phyloP scores from a whole-genome alignment of 2,888 invertebrate genomes.

The Ichneumoninae sp. region DNA sequence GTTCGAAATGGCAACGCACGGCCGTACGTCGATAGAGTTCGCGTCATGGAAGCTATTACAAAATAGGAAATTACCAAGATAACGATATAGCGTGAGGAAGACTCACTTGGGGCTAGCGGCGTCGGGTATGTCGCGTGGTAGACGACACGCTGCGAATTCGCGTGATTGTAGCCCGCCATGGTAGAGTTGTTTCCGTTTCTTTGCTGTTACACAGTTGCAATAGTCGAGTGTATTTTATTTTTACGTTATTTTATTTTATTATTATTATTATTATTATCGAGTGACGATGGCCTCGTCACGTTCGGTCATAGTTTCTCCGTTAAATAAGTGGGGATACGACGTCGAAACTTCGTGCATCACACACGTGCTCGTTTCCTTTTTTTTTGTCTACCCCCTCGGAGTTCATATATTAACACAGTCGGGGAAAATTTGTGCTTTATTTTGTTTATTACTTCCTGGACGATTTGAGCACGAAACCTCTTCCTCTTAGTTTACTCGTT shows the following conservation, averaged over 20 bases:
- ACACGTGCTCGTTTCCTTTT: slow-evolving; percentile 18
- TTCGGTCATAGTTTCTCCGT: slow-evolving; percentile 39
- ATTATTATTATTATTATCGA: slow-evolving; percentile 31
- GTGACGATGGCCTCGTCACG: slow-evolving; percentile 52
- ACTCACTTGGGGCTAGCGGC: slow-evolving; percentile 84
- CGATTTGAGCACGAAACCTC: slow-evolving; percentile 61
- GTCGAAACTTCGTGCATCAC: slow-evolving; percentile 41
- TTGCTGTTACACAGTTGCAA: slow-evolving; percentile 66
- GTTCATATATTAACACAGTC: slow-evolving; percentile 31
- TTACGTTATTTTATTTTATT: slow-evolving; percentile 43
- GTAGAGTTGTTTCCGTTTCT: slow-evolving; percentile 58
- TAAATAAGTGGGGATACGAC: slow-evolving; percentile 36
- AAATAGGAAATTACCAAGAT: slow-evolving; percentile 62
- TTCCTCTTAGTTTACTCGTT: slow-evolving; percentile 12
- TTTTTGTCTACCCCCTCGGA: slow-evolving; percentile 32
- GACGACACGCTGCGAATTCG: slow-evolving; percentile 83
- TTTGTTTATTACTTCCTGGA: slow-evolving; percentile 59
- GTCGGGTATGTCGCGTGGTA: slow-evolving; percentile 84
- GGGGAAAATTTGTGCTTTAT: slow-evolving; percentile 46
- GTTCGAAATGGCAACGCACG: neutral
- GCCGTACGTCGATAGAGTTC: neutral
- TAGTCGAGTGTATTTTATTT: slow-evolving; percentile 59
- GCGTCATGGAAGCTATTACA: slow-evolving; percentile 43
- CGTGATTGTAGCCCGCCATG: slow-evolving; percentile 84
- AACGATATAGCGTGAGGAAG: slow-evolving; percentile 72